Conservation (phyloP, 37 sponge, comb jelly and placozoan species). For the Diacarnus erythraeanus region DNA sequence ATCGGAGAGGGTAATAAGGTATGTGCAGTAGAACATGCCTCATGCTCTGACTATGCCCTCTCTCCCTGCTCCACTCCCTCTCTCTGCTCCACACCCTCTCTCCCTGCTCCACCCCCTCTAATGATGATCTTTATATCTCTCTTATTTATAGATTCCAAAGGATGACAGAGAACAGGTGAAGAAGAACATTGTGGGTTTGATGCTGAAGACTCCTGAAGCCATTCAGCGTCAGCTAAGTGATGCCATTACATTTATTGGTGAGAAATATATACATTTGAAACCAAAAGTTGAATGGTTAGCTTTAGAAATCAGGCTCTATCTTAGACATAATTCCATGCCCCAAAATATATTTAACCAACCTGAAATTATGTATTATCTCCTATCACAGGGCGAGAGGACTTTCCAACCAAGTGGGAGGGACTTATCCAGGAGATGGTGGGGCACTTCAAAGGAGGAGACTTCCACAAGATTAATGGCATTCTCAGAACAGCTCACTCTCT, state of each 20-base stretch:
- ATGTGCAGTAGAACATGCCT: neutral
- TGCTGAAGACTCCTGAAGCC: slow-evolving; percentile 91
- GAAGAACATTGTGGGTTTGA: slow-evolving; percentile 88
- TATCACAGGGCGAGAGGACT: slow-evolving; percentile 73
- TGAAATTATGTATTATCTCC: neutral
- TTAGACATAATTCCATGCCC: too few relatives aligned
- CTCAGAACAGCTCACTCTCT: slow-evolving; percentile 98
- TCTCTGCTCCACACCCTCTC: too few relatives aligned
- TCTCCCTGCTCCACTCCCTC: too few relatives aligned
- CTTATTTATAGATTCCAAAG: slow-evolving; percentile 22
- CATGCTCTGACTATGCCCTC: too few relatives aligned
- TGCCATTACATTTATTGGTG: slow-evolving; percentile 95
- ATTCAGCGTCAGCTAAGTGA: slow-evolving; percentile 97
- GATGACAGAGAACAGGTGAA: slow-evolving; percentile 73
- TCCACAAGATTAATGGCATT: slow-evolving; percentile 96
- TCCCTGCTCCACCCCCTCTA: too few relatives aligned
- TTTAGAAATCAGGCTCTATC: too few relatives aligned
- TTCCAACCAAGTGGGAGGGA: slow-evolving; percentile 93
- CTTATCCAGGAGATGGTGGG: slow-evolving; percentile 89
- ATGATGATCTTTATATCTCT: too few relatives aligned
- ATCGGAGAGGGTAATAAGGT: slow-evolving; percentile 59
- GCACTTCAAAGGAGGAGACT: slow-evolving; percentile 85
- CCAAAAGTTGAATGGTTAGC: too few relatives aligned
- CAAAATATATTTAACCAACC: too few relatives aligned
- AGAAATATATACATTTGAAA: too few relatives aligned